A percentile compares a stretch with the other conserved stretches of the same genome.
Conservation (phyloP, 2,113 vertebrate species). For the Xiphorhynchus elegans region DNA sequence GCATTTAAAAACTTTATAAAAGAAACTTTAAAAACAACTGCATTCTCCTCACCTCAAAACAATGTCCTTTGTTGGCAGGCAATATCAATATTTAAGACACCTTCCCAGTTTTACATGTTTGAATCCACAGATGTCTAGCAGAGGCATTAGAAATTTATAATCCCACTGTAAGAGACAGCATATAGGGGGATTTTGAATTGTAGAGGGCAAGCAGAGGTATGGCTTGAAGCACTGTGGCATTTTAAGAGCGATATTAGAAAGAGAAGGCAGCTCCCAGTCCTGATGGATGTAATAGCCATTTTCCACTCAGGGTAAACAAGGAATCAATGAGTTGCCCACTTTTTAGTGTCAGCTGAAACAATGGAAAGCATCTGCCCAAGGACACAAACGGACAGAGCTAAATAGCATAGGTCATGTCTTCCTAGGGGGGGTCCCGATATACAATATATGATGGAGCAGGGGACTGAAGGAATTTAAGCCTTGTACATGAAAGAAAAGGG, state of each 20-base stretch:
- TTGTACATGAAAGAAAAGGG: neutral
- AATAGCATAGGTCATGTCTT: neutral
- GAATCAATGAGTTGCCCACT: neutral
- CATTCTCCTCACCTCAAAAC: neutral
- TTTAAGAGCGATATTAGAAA: neutral
- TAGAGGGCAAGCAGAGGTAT: neutral
- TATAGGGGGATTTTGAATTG: neutral
- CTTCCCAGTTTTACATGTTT: neutral
- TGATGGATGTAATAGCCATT: neutral
- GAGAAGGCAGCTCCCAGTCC: neutral
- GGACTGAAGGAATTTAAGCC: neutral
- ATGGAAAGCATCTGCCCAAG: neutral
- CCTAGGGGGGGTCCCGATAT: rapidly evolving
- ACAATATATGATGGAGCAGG: rapidly evolving
- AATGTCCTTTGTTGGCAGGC: neutral
- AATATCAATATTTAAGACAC: neutral
- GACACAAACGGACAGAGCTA: neutral
- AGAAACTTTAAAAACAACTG: neutral
- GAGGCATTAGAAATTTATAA: neutral
- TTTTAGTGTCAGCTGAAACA: conserved; percentile 5
- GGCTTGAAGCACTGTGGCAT: neutral
- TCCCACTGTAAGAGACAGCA: neutral
- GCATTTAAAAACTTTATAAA: neutral
- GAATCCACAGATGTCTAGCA: neutral
- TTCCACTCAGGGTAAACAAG: neutral